Conservation (phyloP, 2,888 invertebrate species). For the Watsonalla binaria region DNA sequence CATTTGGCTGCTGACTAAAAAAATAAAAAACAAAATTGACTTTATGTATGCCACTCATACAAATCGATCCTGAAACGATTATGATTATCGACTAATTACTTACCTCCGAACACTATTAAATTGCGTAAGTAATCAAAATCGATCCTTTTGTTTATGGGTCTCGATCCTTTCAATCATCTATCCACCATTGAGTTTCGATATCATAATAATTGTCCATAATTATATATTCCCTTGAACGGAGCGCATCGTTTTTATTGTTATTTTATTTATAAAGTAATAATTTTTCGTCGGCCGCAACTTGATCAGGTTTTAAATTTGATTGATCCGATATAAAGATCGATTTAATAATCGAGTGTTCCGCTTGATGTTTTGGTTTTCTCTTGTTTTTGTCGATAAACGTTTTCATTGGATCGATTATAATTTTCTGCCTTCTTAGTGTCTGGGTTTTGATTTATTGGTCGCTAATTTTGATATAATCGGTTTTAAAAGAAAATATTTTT, state of each 20-base stretch:
- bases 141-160: conserved; percentile 76
- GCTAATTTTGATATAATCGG: conserved; percentile 36
- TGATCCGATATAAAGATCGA: conserved; percentile 77
- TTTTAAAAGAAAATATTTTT: conserved; percentile 4
- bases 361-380: conserved; percentile 56
- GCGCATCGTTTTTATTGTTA: conserved; percentile 78
- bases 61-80: conserved; percentile 43
- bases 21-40: conserved; percentile 34
- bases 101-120: conserved; percentile 57
- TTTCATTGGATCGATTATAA: conserved; percentile 53
- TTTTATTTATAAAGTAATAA: conserved; percentile 79
- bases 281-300: conserved; percentile 70
- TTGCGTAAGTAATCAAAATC: conserved; percentile 74
- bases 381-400: conserved; percentile 64
- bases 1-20: conserved; percentile 51
- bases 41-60: conserved; percentile 20
- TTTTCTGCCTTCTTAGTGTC: conserved; percentile 49
- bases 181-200: conserved; percentile 74
- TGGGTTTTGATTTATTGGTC: conserved; percentile 46
- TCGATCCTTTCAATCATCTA: conserved; percentile 78
- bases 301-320: conserved; percentile 77
- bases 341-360: conserved; percentile 73
- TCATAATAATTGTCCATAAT: conserved; percentile 79
- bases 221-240: conserved; percentile 74
- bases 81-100: conserved; percentile 68